Conservation (phyloP, 2,113 vertebrate species). For the Octodon degus region DNA sequence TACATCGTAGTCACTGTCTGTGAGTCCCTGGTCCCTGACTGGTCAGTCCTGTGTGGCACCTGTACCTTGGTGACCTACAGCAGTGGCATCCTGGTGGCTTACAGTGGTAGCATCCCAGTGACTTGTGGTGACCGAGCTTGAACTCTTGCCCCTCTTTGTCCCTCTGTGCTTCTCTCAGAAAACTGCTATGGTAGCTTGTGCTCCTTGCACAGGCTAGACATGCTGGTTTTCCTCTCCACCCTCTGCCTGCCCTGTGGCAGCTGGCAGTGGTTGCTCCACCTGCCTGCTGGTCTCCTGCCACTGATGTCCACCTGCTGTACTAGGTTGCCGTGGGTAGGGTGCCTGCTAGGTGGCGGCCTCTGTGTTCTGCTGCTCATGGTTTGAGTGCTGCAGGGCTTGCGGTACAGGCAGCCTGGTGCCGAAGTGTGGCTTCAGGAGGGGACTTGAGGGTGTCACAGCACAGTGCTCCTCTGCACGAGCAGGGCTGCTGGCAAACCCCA, state of each 20-base stretch:
- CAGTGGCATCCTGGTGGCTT: not conserved
- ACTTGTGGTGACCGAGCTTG: not conserved
- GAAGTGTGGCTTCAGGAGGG: conserved; percentile 49
- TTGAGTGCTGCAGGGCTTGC: conserved; percentile 81
- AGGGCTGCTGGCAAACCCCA: not conserved
- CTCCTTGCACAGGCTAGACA: not conserved
- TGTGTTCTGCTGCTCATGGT: conserved; percentile 82
- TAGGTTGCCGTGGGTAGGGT: conserved; percentile 84
- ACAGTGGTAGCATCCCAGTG: not conserved
- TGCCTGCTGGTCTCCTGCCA: conserved; percentile 84
- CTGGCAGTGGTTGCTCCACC: conserved; percentile 82
- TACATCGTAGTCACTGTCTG: not conserved
- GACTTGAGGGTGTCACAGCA: not conserved
- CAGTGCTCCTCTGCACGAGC: conserved; percentile 8
- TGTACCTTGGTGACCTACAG: not conserved
- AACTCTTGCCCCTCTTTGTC: not conserved
- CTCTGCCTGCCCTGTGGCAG: conserved; percentile 46
- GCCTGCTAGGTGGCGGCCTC: conserved; percentile 74
- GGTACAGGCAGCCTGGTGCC: conserved; percentile 71
- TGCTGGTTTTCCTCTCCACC: not conserved
- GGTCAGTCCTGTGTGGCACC: not conserved
- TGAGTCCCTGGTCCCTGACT: not conserved
- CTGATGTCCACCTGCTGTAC: conserved; percentile 78
- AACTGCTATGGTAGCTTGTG: not conserved
- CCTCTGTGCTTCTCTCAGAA: not conserved